A percentile compares a stretch with the other conserved stretches of the same genome.
Conservation (phyloP, 2,113 vertebrate species). For the Clarias batrachus region DNA sequence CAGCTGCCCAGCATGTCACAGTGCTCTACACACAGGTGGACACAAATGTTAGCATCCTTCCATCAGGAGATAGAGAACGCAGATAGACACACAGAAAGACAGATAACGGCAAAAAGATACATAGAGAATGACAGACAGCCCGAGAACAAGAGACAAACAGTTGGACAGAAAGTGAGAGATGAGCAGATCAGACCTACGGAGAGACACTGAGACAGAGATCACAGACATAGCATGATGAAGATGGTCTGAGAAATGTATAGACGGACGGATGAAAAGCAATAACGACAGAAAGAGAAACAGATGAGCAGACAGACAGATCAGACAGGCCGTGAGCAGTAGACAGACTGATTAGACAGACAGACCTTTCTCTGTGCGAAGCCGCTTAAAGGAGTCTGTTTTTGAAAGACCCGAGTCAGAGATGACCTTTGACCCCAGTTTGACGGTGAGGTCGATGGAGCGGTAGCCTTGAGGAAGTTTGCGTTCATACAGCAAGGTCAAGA, state of each 20-base stretch:
- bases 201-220: neutral
- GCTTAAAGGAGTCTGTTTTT: conserved; percentile 98
- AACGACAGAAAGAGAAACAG: neutral
- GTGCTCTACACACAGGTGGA: conserved; percentile 73
- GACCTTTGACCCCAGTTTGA: conserved; percentile 96
- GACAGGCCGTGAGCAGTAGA: neutral
- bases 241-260: neutral
- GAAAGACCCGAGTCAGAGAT: conserved; percentile 95
- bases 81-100: neutral
- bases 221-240: neutral
- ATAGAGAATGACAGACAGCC: neutral
- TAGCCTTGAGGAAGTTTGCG: conserved; percentile 96
- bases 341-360: conserved; percentile 10
- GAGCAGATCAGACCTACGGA: too few relatives aligned
- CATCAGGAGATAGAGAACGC: neutral
- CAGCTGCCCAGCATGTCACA: conserved; percentile 86
- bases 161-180: too few relatives aligned
- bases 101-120: neutral
- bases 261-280: too few relatives aligned
- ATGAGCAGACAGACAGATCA: neutral
- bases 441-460: conserved; percentile 91
- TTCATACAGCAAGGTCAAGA: conserved; percentile 92
- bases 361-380: conserved; percentile 97
- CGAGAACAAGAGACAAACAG: neutral
- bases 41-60: neutral